phyloP scores from a whole-genome alignment of 2,113 vertebrate species.

The Theristicus caerulescens region DNA sequence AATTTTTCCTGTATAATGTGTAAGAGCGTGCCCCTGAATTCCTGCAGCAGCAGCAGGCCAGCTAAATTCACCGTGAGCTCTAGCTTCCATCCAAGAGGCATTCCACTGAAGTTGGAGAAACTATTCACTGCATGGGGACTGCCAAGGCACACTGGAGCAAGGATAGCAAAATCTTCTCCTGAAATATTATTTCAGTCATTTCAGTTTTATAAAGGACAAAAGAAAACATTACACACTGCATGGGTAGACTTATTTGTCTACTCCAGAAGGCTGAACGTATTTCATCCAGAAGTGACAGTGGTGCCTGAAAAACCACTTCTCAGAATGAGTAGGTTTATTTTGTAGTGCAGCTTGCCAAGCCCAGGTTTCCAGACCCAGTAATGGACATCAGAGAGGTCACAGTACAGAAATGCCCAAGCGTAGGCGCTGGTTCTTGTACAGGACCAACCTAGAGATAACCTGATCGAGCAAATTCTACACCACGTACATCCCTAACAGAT shows the following conservation, averaged over 20 bases:
- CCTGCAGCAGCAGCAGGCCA: conserved; percentile 24
- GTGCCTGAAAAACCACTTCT: conserved; percentile 27
- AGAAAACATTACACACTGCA: not conserved
- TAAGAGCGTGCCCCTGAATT: not conserved
- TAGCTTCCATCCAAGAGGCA: conserved; percentile 42
- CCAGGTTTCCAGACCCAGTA: not conserved
- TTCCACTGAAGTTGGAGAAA: conserved; percentile 40
- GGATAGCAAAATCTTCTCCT: conserved; percentile 29
- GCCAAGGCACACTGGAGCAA: conserved; percentile 43
- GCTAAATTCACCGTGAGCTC: conserved; percentile 1
- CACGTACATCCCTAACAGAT: too few relatives aligned
- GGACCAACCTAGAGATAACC: not conserved
- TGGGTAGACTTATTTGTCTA: not conserved
- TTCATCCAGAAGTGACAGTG: not conserved
- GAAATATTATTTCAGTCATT: conserved; percentile 1
- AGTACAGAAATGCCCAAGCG: not conserved
- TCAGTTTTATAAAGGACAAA: conserved; percentile 19
- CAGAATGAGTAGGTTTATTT: conserved; percentile 18
- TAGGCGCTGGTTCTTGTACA: not conserved
- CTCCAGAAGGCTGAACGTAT: not conserved
- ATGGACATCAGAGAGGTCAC: not conserved
- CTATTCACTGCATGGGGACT: not conserved
- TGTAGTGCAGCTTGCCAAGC: not conserved
- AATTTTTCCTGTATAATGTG: conserved; percentile 24
- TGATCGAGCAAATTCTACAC: not conserved